Evolutionary conservation across 2,888 invertebrate genomes (phyloP).

Genomic region (Torymus aiolomorphi): DNA sequence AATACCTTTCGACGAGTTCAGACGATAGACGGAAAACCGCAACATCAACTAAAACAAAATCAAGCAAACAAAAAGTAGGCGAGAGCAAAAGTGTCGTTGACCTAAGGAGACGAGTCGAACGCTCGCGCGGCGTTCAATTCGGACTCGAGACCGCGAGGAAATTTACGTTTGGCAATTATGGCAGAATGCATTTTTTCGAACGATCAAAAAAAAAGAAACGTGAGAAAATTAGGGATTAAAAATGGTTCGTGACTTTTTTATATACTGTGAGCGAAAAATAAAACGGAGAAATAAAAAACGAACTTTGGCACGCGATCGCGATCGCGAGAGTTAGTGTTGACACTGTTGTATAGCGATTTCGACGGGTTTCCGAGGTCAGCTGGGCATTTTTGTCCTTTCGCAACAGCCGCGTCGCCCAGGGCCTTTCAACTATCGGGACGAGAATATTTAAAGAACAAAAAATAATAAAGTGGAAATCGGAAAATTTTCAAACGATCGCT

Average conservation of each 20-base stretch:
- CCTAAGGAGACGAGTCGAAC: conserved; percentile 39
- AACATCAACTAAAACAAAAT: conserved; percentile 46
- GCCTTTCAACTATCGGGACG: conserved; percentile 70
- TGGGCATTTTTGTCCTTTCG: conserved; percentile 47
- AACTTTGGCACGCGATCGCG: conserved; percentile 11
- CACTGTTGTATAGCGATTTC: not conserved
- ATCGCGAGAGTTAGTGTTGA: conserved; percentile 23
- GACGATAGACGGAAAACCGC: conserved; percentile 50
- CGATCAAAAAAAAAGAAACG: conserved; percentile 2
- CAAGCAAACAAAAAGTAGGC: conserved; percentile 27
- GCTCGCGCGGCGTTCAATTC: conserved; percentile 48
- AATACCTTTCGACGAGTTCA: conserved; percentile 65
- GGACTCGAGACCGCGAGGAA: conserved; percentile 39
- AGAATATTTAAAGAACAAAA: conserved; percentile 54
- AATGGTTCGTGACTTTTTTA: conserved; percentile 29
- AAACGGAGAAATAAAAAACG: conserved; percentile 11
- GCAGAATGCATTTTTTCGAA: conserved; percentile 15
- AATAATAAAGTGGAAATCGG: conserved; percentile 23
- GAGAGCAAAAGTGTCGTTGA: conserved; percentile 23
- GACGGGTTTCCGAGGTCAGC: conserved; percentile 30
- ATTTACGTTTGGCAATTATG: not conserved
- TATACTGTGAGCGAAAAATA: conserved; percentile 7
- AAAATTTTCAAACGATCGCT: conserved; percentile 70
- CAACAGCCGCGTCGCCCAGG: conserved; percentile 65
- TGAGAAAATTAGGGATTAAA: not conserved